phyloP scores from a whole-genome alignment of 2,113 vertebrate genomes.

The Cottus gobio region DNA sequence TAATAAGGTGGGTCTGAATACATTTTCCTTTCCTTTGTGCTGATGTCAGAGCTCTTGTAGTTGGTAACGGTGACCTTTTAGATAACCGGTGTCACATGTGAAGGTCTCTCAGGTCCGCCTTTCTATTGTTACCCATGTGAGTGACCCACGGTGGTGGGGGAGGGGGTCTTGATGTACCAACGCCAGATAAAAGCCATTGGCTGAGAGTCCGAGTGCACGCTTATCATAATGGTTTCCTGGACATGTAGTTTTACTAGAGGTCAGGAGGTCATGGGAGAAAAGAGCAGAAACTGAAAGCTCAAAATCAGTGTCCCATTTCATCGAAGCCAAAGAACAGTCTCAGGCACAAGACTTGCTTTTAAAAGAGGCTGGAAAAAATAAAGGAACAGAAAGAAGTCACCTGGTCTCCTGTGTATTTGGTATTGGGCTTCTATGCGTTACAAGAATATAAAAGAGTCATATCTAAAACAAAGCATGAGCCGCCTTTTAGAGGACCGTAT shows the following conservation, averaged over 20 bases:
- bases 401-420: slow-evolving; percentile 29
- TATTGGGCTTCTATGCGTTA: slow-evolving; percentile 7
- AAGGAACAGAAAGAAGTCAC: slow-evolving; percentile 26
- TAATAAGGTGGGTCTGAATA: slow-evolving; percentile 24
- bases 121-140: slow-evolving; percentile 59
- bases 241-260: slow-evolving; percentile 67
- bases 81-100: slow-evolving; percentile 70
- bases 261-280: slow-evolving; percentile 74
- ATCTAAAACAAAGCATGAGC: not conserved
- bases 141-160: slow-evolving; percentile 1
- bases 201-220: slow-evolving; percentile 35
- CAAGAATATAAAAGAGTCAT: not conserved
- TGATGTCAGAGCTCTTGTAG: slow-evolving; percentile 47
- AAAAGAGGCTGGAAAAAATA: not conserved
- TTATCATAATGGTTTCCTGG: slow-evolving; percentile 75
- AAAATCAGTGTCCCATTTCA: slow-evolving; percentile 20
- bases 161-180: slow-evolving; percentile 20
- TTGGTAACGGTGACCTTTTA: slow-evolving; percentile 64
- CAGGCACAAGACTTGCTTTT: slow-evolving; percentile 33
- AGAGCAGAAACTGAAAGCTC: slow-evolving; percentile 49
- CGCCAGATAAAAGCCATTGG: slow-evolving; percentile 56
- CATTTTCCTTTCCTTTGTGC: slow-evolving; percentile 42
- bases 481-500: not conserved
- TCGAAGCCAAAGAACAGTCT: slow-evolving; percentile 1
- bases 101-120: slow-evolving; percentile 46